Evolutionary conservation across 2,888 invertebrate species (phyloP).

Genomic region (Drosophila quinaria): DNA sequence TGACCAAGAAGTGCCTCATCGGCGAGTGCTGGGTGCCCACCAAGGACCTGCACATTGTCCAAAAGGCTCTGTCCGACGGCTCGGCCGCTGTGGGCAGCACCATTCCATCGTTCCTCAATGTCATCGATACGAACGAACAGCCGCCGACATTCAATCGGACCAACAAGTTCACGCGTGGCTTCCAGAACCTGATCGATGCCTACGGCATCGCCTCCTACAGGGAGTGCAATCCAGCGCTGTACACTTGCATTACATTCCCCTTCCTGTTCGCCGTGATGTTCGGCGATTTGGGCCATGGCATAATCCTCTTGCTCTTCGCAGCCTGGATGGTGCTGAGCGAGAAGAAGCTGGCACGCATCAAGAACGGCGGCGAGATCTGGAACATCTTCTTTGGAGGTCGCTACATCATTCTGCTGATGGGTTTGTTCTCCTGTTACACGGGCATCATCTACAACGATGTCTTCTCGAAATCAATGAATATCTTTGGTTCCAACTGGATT

Average conservation of each 20-base stretch:
- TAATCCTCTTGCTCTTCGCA: constrained; percentile 93
- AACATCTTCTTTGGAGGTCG: constrained; percentile 99
- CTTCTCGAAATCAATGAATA: constrained; percentile 97
- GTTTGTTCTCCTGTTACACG: constrained; percentile 98
- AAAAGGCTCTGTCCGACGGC: constrained; percentile 93
- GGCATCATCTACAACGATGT: constrained; percentile 99
- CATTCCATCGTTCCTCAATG: constrained; percentile 96
- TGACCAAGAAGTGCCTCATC: constrained; percentile 95
- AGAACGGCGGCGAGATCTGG: constrained; percentile 95
- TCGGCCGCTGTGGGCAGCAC: constrained; percentile 95
- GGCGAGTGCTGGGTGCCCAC: constrained; percentile 96
- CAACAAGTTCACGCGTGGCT: constrained; percentile 96
- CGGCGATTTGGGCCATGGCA: constrained; percentile 96
- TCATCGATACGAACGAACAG: constrained; percentile 92
- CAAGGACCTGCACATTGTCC: constrained; percentile 90
- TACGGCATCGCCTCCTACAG: constrained; percentile 98
- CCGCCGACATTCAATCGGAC: constrained; percentile 97
- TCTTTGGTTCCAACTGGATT: constrained; percentile 96
- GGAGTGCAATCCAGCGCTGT: constrained; percentile 96
- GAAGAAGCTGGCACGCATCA: constrained; percentile 90
- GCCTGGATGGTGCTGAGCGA: constrained; percentile 94
- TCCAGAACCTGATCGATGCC: constrained; percentile 96
- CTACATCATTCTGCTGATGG: constrained; percentile 99
- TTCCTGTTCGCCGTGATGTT: constrained; percentile 99
- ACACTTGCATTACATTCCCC: constrained; percentile 96